A percentile compares a stretch with the other conserved stretches of the same genome.
Evolutionary conservation across 1,140 invertebrate genomes (phyloP).

Genomic region (Amphibalanus amphitrite): DNA sequence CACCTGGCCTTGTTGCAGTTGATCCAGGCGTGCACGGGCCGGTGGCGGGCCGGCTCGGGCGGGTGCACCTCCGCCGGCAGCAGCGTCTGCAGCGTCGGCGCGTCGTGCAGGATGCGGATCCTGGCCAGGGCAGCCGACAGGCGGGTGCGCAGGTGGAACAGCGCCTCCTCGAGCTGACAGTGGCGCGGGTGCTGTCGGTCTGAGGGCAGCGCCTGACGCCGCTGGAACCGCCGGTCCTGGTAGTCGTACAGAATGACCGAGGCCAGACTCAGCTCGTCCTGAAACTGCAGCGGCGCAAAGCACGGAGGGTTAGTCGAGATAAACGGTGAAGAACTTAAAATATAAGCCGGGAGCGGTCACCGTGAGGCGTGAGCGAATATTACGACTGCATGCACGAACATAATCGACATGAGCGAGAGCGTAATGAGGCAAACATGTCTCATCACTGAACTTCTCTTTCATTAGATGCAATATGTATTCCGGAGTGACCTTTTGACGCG

Average conservation of each 20-base stretch:
- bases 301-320: too few species aligned
- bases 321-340: too few species aligned
- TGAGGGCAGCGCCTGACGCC: background rate
- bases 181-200: background rate
- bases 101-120: background rate
- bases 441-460: too few species aligned
- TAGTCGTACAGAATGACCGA: background rate
- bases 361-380: too few species aligned
- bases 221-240: background rate
- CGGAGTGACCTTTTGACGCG: too few species aligned
- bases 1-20: background rate
- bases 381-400: too few species aligned
- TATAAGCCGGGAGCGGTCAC: too few species aligned
- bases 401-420: too few species aligned
- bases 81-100: background rate
- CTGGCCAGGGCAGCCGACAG: background rate
- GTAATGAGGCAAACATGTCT: too few species aligned
- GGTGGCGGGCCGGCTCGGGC: background rate
- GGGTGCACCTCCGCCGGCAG: background rate
- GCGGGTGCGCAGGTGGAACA: background rate
- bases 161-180: background rate
- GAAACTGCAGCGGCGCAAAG: background rate
- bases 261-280: background rate
- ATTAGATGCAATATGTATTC: too few species aligned
- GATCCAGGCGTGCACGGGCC: background rate